Percentiles rank a stretch among this genome's conserved stretches.
These are phyloP conservation scores for Delia radicum DNA, from an alignment of 1,140 invertebrate species.

Conservation along the genomic window DNA sequence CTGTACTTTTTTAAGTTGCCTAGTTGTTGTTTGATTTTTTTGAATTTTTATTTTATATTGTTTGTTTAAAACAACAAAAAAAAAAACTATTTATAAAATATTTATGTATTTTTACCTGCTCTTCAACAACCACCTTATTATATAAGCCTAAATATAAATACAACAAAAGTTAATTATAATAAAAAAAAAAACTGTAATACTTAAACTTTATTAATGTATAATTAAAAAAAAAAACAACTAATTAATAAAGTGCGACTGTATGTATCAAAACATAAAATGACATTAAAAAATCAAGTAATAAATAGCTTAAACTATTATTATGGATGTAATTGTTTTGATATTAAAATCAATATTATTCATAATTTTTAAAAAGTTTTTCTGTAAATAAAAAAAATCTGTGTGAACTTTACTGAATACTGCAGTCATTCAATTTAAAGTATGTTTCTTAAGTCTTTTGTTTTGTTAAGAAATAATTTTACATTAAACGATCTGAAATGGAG, in stretches of 20 bases:
- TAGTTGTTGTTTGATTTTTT: not conserved
- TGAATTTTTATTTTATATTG: not conserved
- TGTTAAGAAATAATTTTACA: too few species aligned
- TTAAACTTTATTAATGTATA: conserved; percentile 4
- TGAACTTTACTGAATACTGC: too few species aligned
- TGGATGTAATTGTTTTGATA: too few species aligned
- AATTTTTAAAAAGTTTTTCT: too few species aligned
- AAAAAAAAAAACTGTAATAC: not conserved
- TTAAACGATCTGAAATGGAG: too few species aligned
- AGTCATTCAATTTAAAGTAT: too few species aligned
- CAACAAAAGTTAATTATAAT: not conserved
- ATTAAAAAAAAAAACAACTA: not conserved
- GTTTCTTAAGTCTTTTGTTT: too few species aligned
- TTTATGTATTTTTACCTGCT: not conserved
- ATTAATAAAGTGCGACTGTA: conserved; percentile 9
- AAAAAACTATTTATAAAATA: not conserved
- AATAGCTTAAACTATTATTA: too few species aligned
- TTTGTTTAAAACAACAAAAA: not conserved
- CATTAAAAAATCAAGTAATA: not conserved
- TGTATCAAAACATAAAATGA: not conserved
- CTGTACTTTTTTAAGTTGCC: not conserved
- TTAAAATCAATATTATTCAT: too few species aligned
- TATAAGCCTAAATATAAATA: not conserved
- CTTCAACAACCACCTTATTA: conserved; percentile 1
- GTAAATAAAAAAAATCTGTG: too few species aligned